Evolutionary conservation across 2,113 vertebrate genomes (phyloP).

Genomic region (Tringa solitaria): DNA sequence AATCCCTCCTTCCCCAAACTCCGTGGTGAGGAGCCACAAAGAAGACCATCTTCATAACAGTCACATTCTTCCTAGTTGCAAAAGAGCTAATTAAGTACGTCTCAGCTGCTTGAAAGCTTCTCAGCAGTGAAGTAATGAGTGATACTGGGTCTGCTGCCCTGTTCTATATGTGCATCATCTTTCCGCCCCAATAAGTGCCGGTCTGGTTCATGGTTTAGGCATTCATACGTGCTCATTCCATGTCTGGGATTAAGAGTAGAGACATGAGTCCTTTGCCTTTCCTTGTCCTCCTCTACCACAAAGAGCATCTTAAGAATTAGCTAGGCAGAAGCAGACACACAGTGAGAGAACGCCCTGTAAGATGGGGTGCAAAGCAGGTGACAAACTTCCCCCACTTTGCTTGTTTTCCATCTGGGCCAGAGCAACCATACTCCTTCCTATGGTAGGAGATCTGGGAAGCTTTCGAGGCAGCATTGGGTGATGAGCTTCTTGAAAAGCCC

Average conservation of each 20-base stretch:
- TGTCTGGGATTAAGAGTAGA: neutral
- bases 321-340: neutral
- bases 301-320: neutral
- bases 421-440: neutral
- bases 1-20: neutral
- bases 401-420: neutral
- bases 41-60: neutral
- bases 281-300: neutral
- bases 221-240: neutral
- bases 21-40: neutral
- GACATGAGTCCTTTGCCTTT: neutral
- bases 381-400: neutral
- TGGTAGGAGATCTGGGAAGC: neutral
- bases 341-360: neutral
- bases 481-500: neutral
- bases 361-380: neutral
- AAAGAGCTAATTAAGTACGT: neutral
- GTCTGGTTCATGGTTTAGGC: neutral
- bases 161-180: neutral
- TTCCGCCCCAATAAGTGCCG: neutral
- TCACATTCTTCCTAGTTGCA: neutral
- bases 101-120: neutral
- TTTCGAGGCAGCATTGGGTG: neutral
- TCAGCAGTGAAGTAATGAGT: neutral
- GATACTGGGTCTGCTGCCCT: neutral